Base-by-base conservation (phyloP, 2,797 vertebrate genomes). In the Fistularia commersonii region DNA sequence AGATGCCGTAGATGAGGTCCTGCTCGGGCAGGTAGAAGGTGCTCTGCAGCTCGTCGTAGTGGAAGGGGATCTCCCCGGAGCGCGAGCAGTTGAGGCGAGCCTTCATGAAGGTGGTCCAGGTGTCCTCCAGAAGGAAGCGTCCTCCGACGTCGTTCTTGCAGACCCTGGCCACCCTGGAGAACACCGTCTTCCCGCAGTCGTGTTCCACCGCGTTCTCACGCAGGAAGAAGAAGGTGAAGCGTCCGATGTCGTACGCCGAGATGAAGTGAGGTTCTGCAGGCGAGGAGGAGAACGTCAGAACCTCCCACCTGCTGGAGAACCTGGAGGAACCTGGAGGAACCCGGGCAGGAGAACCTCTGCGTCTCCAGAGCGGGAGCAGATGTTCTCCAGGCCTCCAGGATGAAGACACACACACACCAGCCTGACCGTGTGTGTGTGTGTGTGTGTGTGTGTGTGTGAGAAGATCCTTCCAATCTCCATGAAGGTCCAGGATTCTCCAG, bases 71-170 rank as follows among this genome's bases (percentile, higher is more conserved):
- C 88, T 98, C 95, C 11, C 97, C 97, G 0, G 96, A 92, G 50
- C 95, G 93, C 5, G 97, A 99, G 81, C 97, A 99, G 85, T 99
- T 98, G 64, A 99, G 91, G 45, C 96, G 76, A 7, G 96, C 97
- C 82, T 99, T 99, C 92, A 95, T 97, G 83, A 98, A 99, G 0
- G 97, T 99, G 57, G 97, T 99, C 97, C 97, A 99, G 0, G 97
- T 99, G 88, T 98, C 95, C 82, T 99, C 97, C 81, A 99, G 91
- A 70, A 99, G 86, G 62, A 99, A 99, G 1, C 95, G 93, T 0
- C 97, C 97, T 0, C 97, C 97, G 0, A 97, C 91, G 60, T 99
- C 97, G 1, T 98, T 99, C 89, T 98, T 98, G 75, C 97, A 99
- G 72, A 99, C 96, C 0, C 97, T 89, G 1, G 95, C 97, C 81